These are phyloP conservation scores for Synanthedon vespiformis DNA, from an alignment of 2,888 invertebrate genomes.

Conservation along the genomic window DNA sequence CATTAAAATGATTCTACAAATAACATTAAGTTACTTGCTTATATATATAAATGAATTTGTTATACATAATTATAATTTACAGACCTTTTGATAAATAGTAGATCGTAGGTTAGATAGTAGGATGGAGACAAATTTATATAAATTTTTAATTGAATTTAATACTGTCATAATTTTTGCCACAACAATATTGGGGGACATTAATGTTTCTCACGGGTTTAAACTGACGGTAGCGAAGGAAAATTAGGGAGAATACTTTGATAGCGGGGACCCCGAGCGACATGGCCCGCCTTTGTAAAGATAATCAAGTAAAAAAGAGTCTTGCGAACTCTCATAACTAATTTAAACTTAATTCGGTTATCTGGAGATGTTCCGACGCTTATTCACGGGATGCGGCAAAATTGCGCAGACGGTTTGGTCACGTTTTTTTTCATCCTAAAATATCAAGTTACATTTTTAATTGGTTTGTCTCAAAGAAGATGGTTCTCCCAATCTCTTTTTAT, in stretches of 20 bases:
- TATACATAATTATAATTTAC: too few species aligned
- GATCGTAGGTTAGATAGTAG: too few species aligned
- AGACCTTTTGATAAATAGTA: too few species aligned
- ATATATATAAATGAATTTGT: too few species aligned
- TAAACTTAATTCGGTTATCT: conserved; percentile 37
- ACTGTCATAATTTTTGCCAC: too few species aligned
- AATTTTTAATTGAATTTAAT: too few species aligned
- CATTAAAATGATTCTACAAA: too few species aligned
- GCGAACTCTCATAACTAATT: conserved; percentile 29
- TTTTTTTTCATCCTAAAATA: neutral
- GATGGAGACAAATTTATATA: too few species aligned
- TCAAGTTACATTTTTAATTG: neutral
- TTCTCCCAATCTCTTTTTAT: too few species aligned
- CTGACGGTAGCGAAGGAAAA: neutral
- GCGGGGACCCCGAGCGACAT: conserved; percentile 4
- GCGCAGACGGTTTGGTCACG: neutral
- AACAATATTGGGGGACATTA: too few species aligned
- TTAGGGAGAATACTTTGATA: neutral
- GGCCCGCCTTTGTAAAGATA: conserved; percentile 16
- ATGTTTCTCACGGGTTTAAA: neutral
- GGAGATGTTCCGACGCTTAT: conserved; percentile 19
- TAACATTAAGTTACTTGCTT: too few species aligned
- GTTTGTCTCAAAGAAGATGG: neutral
- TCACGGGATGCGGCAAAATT: conserved; percentile 9
- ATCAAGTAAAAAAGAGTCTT: conserved; percentile 20